phyloP scores from a whole-genome alignment of 2,888 invertebrate genomes.

The Julus scanicus region DNA sequence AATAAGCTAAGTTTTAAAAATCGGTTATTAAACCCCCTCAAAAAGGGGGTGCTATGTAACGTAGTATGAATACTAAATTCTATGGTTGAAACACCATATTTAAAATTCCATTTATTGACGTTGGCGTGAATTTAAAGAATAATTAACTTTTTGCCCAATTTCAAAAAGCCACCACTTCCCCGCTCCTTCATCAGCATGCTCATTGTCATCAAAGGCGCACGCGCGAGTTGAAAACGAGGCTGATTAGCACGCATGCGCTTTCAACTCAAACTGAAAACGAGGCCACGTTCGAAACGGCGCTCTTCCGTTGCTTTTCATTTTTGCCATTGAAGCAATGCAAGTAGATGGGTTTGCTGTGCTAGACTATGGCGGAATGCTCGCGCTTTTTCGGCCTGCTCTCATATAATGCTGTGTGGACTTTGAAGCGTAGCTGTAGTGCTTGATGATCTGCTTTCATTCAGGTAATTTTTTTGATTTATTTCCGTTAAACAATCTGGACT shows the following conservation, averaged over 20 bases:
- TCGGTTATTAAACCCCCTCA: too few relatives aligned
- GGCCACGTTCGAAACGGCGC: neutral
- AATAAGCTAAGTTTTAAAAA: too few relatives aligned
- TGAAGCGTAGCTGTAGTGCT: conserved; percentile 33
- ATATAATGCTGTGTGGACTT: conserved; percentile 33
- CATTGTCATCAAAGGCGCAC: neutral
- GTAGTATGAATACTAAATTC: too few relatives aligned
- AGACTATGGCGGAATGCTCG: conserved; percentile 33
- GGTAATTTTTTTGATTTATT: neutral
- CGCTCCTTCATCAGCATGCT: neutral
- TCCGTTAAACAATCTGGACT: neutral
- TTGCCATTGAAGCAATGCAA: conserved; percentile 33
- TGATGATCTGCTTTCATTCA: conserved; percentile 33
- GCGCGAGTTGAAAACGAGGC: neutral
- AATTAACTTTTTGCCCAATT: neutral
- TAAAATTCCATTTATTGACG: too few relatives aligned
- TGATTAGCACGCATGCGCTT: neutral
- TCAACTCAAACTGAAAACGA: neutral
- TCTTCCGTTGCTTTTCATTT: conserved; percentile 22
- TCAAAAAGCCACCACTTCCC: neutral
- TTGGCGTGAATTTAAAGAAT: too few relatives aligned
- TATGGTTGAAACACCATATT: too few relatives aligned
- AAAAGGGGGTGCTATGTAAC: too few relatives aligned
- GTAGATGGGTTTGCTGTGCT: conserved; percentile 33
- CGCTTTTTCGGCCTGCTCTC: conserved; percentile 33